phyloP scores from a whole-genome alignment of 1,140 invertebrate genomes.

The Vanessa tameamea region DNA sequence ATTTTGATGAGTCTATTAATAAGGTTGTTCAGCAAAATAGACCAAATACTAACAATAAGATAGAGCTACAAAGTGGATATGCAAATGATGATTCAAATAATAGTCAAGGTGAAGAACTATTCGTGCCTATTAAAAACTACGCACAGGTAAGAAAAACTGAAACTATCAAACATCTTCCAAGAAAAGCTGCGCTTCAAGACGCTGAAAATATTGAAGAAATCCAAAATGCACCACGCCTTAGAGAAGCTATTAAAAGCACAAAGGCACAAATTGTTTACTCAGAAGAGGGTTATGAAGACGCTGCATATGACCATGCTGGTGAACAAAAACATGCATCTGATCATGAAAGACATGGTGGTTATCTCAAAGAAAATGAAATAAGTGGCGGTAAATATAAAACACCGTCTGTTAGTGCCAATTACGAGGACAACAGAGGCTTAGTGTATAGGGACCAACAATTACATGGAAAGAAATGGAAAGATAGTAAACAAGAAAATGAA shows the following conservation, averaged over 20 bases:
- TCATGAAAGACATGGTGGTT: constrained; percentile 74
- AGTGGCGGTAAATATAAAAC: constrained; percentile 72
- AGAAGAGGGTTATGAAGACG: constrained; percentile 90
- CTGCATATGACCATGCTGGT: constrained; percentile 88
- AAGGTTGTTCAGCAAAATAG: constrained; percentile 59
- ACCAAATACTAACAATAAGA: constrained; percentile 47
- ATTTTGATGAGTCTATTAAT: constrained; percentile 71
- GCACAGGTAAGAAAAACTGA: constrained; percentile 85
- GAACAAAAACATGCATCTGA: constrained; percentile 85
- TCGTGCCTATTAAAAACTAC: constrained; percentile 85
- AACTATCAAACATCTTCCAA: constrained; percentile 82
- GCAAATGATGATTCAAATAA: constrained; percentile 6
- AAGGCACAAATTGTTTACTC: constrained; percentile 88
- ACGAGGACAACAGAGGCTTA: constrained; percentile 60
- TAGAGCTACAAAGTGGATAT: constrained; percentile 51
- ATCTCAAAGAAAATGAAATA: constrained; percentile 65
- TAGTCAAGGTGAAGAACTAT: constrained; percentile 76
- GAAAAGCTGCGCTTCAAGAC: constrained; percentile 79
- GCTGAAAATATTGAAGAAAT: constrained; percentile 83
- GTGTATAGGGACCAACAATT: constrained; percentile 54
- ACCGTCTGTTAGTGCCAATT: constrained; percentile 49
- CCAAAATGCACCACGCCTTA: constrained; percentile 82
- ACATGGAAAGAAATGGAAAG: constrained; percentile 66
- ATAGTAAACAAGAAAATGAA: constrained; percentile 59
- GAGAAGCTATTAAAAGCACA: constrained; percentile 85